Base-by-base conservation (phyloP, 2,888 invertebrate genomes). In the Balanococcus diminutus region DNA sequence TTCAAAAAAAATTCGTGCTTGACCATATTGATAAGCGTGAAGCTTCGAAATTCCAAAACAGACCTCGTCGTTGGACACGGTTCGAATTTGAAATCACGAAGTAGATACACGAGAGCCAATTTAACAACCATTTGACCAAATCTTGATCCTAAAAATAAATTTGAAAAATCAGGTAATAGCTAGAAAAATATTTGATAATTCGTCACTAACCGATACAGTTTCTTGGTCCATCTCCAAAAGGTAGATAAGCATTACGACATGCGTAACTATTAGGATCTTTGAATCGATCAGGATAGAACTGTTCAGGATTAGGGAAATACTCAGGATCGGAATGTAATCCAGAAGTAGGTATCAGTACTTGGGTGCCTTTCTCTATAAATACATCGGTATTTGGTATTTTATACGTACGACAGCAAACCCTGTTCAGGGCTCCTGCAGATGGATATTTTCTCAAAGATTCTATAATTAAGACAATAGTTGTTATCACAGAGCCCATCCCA, bases 361-460 rank as follows among this genome's bases (percentile, higher is more conserved):
- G 75, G 1, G 88, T 87, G 5, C 88, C 89, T 42, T 88, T 87
- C 25, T 88, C 88, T 22, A 89, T 79, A 0, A 87, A 84, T 0
- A 88, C 82, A 11, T 88, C 87, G 14, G 88, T 88, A 6, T 87
- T 88, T 6, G 89, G 88, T 22, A 89, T 83, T 39, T 82, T 84
- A 86, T 89, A 89, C 2, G 87, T 87, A 25, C 87, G 87, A 8
- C 87, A 87, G 81, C 89, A 89, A 9, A 85, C 82, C 42, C 89
- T 88, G 19, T 88, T 88, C 6, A 89, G 87, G 4, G 88, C 81
- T 3, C 89, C 87, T 14, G 88, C 88, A 1, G 90, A 89, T 16
- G 90, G 89, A 86, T 89, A 89, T 72, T 89, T 88, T 19, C 90
- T 88, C 25, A 90, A 87, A 0, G 90, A 89, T 88, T 90, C 90